phyloP scores from a whole-genome alignment of 2,797 vertebrate genomes.

The Alcedo quadribrachys region DNA sequence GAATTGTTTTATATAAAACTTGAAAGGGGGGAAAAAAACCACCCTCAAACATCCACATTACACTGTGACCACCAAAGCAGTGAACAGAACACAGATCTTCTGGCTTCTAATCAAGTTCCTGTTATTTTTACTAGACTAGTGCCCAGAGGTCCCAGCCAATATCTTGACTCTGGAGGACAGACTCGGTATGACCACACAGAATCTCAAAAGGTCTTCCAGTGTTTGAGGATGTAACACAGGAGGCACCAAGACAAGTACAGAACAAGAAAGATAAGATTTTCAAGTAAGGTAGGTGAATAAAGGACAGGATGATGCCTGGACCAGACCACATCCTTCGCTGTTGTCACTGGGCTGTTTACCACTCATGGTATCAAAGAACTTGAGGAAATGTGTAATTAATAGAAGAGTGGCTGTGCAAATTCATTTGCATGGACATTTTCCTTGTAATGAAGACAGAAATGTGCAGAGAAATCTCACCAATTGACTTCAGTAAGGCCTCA shows the following conservation, averaged over 20 bases:
- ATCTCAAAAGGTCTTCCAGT: neutral
- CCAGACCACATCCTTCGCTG: neutral
- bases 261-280: neutral
- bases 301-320: neutral
- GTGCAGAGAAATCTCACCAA: neutral
- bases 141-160: neutral
- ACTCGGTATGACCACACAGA: neutral
- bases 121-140: slow-evolving; percentile 11
- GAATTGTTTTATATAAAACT: neutral
- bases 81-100: slow-evolving; percentile 39
- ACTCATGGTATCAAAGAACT: neutral
- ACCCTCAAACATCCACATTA: neutral
- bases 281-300: neutral
- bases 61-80: slow-evolving; percentile 28
- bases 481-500: neutral
- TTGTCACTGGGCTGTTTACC: neutral
- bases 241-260: neutral
- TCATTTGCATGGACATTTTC: neutral
- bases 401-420: neutral
- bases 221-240: neutral
- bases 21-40: neutral
- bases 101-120: slow-evolving; percentile 28
- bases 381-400: neutral
- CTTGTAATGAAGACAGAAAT: neutral
- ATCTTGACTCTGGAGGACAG: neutral